phyloP scores from a whole-genome alignment of 2,113 vertebrate species.

The Condylura cristata region DNA sequence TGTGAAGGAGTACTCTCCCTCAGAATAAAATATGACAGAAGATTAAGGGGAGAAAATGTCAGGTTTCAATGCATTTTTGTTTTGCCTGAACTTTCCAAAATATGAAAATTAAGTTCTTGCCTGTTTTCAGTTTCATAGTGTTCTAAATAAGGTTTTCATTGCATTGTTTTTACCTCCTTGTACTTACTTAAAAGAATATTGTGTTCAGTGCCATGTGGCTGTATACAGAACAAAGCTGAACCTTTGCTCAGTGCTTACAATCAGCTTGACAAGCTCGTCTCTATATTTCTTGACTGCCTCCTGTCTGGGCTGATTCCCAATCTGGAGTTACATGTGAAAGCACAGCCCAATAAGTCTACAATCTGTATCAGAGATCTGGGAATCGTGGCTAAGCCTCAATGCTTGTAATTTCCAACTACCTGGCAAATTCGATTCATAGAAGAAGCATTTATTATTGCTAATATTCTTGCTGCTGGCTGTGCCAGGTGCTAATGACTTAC shows the following conservation, averaged over 20 bases:
- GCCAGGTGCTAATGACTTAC: not conserved
- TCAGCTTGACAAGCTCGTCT: not conserved
- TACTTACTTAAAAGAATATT: not conserved
- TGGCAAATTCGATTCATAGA: not conserved
- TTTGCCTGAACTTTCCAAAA: constrained; percentile 25
- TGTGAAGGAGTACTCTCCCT: constrained; percentile 16
- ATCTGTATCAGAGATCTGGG: not conserved
- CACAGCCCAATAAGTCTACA: not conserved
- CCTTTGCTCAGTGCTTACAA: not conserved
- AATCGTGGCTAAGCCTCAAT: not conserved
- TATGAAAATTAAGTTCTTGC: constrained; percentile 21
- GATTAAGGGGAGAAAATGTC: not conserved
- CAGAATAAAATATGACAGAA: constrained; percentile 14
- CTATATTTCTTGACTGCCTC: not conserved
- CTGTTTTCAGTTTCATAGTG: not conserved
- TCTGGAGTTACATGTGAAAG: not conserved
- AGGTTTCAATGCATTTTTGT: not conserved
- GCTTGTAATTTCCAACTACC: not conserved
- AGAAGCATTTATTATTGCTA: not conserved
- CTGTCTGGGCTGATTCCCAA: not conserved
- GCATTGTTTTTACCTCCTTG: not conserved
- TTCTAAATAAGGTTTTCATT: not conserved
- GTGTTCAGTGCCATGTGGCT: not conserved
- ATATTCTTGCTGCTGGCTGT: not conserved
- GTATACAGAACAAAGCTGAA: not conserved